Conservation (phyloP, 2,797 vertebrate genomes). For the Thripadectes ignobilis region DNA sequence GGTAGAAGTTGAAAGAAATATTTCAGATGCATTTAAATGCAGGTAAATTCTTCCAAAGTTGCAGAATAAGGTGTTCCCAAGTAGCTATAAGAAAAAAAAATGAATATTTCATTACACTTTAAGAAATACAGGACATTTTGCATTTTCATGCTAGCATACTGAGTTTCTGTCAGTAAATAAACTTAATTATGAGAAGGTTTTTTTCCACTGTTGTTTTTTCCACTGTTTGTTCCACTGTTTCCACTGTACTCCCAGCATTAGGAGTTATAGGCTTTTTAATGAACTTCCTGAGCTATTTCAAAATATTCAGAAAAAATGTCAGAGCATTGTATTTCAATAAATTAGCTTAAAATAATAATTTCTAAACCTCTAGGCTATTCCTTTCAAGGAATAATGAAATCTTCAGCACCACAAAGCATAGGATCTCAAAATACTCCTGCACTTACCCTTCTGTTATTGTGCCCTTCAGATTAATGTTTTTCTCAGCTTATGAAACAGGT, state of each 20-base stretch:
- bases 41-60: neutral
- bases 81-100: neutral
- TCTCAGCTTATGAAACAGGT: neutral
- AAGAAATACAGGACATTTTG: neutral
- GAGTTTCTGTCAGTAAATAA: neutral
- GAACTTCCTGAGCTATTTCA: neutral
- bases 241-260: neutral
- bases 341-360: neutral
- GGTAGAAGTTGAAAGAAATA: neutral
- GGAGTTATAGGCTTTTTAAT: neutral
- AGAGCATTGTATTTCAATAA: neutral
- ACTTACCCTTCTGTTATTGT: neutral
- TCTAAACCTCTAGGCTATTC: rapidly evolving
- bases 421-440: neutral
- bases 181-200: neutral
- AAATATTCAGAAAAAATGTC: neutral
- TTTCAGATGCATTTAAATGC: neutral
- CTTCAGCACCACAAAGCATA: neutral
- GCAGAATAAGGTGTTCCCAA: neutral
- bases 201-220: no score
- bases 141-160: neutral
- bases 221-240: no score
- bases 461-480: neutral
- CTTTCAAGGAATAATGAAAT: neutral
- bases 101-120: neutral